These are phyloP conservation scores for Hippolais icterina DNA, from an alignment of 2,113 vertebrate species.

Conservation along the genomic window DNA sequence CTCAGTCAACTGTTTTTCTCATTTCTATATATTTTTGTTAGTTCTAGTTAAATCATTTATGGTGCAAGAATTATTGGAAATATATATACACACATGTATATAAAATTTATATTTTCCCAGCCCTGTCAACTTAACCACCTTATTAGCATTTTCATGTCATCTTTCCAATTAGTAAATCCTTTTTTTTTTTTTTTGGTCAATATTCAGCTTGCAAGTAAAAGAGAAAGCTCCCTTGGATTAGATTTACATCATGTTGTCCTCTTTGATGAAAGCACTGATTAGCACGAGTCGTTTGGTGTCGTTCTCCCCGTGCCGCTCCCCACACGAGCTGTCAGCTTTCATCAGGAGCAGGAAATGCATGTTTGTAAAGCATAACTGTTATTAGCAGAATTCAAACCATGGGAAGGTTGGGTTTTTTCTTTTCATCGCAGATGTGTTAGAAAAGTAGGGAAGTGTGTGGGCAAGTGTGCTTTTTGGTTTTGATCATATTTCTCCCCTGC, in stretches of 20 bases:
- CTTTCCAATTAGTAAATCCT: conserved; percentile 43
- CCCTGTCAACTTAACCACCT: conserved; percentile 35
- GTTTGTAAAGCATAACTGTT: neutral
- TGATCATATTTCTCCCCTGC: neutral
- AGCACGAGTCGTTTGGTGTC: neutral
- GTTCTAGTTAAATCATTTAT: neutral
- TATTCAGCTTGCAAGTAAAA: conserved; percentile 11
- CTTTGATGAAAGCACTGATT: conserved; percentile 37
- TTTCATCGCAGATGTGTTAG: neutral
- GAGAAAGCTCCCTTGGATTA: neutral
- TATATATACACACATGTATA: neutral
- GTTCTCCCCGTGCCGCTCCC: neutral
- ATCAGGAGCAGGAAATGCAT: conserved; percentile 2
- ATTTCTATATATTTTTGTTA: conserved; percentile 10
- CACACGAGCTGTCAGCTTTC: conserved; percentile 10
- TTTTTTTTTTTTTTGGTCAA: neutral
- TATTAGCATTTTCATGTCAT: conserved; percentile 63
- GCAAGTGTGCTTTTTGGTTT: conserved; percentile 3
- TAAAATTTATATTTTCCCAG: conserved; percentile 31
- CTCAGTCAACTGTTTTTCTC: neutral
- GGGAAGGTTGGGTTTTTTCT: neutral
- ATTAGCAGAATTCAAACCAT: neutral
- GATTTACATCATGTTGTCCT: neutral
- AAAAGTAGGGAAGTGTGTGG: conserved; percentile 6
- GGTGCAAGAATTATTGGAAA: conserved; percentile 23